Base-by-base conservation (phyloP, 2,113 vertebrate genomes). In the Athene noctua region DNA sequence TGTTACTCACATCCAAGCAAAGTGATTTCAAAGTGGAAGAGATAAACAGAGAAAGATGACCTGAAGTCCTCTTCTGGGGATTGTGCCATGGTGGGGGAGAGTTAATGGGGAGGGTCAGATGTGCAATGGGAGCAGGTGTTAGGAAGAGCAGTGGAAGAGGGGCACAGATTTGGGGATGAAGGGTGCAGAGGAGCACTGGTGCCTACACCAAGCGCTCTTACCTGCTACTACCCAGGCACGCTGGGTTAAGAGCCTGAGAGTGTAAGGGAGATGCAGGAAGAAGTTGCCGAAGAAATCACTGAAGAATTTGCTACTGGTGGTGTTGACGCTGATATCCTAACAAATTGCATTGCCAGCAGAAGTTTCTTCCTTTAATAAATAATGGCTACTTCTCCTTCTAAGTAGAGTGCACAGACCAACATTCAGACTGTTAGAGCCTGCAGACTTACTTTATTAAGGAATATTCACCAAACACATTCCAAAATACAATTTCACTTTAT, bases 141-240 rank as follows among this genome's bases (percentile, higher is more conserved):
- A 38, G 52, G 47, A 57, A 52, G 47, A 86, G 47, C 59, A 4
- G 2, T 34, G 40, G 36, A 84, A 49, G 22, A 63, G 9, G 5
- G 17, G 23, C 0, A 6, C 13, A 5, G 44, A 19, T 83, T 44
- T 86, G 30, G 71, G 44, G 4, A 5, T 54, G 15, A 61, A 36
- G 46, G 25, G 1, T 55, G 38, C 27, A 21, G 70, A 51, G 77
- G 9, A 62, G 22, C 44, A 0, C 15, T 62, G 63, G 20, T 67
- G 52, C 52, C 47, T 32, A 4, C 25, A 8, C 4, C 38, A 20
- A 0, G 0, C 30, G 74, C 20, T 84, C 4, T 9, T 14, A 22
- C 38, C 42, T 79, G 51, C 42, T 38, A 67, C 38, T 44, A 19
- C 9, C 27, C 47, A 25, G 66, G 32, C 36, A 38, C 0, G 0